These are phyloP conservation scores for Diphyllodes magnificus DNA, from an alignment of 2,113 vertebrate genomes.

Conservation along the genomic window DNA sequence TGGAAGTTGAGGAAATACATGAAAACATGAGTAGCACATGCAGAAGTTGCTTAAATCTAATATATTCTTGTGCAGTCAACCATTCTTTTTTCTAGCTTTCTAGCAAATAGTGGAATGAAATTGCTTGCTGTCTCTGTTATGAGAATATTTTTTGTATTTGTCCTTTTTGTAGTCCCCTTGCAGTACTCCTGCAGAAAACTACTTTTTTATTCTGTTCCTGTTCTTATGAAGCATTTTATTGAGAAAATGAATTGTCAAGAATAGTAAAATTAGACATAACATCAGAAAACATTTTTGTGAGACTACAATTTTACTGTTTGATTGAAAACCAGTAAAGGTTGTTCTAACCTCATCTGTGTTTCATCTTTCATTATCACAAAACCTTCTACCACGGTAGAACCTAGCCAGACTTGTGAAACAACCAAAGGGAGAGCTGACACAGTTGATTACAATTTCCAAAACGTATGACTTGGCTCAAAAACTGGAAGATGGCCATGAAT, in stretches of 20 bases:
- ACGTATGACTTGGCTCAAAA: slow-evolving; percentile 1
- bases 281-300: not conserved
- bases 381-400: not conserved
- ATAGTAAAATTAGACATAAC: not conserved
- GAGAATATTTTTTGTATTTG: not conserved
- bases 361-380: not conserved
- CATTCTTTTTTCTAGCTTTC: not conserved
- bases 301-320: not conserved
- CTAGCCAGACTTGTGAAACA: slow-evolving; percentile 24
- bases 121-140: not conserved
- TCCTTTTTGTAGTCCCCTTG: not conserved
- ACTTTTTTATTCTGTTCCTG: not conserved
- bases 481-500: slow-evolving; percentile 42
- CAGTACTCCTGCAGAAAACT: not conserved
- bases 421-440: slow-evolving; percentile 22
- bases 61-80: not conserved
- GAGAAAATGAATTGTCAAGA: not conserved
- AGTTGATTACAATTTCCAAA: slow-evolving; percentile 4
- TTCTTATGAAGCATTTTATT: not conserved
- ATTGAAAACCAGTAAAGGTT: not conserved
- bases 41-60: not conserved
- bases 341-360: not conserved
- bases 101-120: not conserved
- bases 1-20: not conserved
- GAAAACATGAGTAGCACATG: not conserved